A percentile compares a stretch with the other conserved stretches of the same genome.
Evolutionary conservation across 2,113 vertebrate species (phyloP).

Genomic region (Caranx ignobilis): DNA sequence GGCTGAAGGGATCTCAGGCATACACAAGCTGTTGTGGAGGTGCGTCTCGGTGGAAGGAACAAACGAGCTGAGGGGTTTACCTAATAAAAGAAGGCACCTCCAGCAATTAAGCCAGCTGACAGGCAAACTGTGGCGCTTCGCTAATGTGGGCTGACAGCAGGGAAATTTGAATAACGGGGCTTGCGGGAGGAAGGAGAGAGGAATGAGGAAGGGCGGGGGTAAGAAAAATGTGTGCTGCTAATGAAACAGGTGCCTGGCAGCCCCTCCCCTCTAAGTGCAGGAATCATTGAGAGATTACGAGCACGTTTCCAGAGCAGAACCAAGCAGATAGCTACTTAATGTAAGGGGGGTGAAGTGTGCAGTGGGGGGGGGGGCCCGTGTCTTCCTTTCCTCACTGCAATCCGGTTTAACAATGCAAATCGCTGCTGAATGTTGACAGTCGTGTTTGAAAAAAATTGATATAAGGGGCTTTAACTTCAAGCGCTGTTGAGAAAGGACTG

Average conservation of each 20-base stretch:
- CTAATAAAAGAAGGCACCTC: slow-evolving; percentile 85
- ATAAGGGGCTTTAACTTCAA: slow-evolving; percentile 62
- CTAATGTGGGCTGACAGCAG: slow-evolving; percentile 87
- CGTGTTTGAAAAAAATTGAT: slow-evolving; percentile 57
- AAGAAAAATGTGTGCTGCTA: slow-evolving; percentile 80
- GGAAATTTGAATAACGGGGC: slow-evolving; percentile 87
- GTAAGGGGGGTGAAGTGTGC: background rate
- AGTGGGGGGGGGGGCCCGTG: slow-evolving; percentile 25
- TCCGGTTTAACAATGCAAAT: slow-evolving; percentile 71
- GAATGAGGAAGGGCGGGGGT: slow-evolving; percentile 38
- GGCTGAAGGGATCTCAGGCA: slow-evolving; percentile 66
- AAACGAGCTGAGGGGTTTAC: slow-evolving; percentile 79
- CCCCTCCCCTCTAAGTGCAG: slow-evolving; percentile 63
- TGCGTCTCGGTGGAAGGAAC: slow-evolving; percentile 73
- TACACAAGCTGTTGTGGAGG: slow-evolving; percentile 75
- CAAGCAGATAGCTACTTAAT: slow-evolving; percentile 49
- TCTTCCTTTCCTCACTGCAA: slow-evolving; percentile 49
- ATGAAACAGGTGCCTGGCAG: slow-evolving; percentile 85
- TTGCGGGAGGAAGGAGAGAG: slow-evolving; percentile 72
- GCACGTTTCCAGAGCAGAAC: slow-evolving; percentile 58
- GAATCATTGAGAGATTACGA: slow-evolving; percentile 81
- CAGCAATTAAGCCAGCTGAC: slow-evolving; percentile 86
- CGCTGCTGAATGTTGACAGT: slow-evolving; percentile 54
- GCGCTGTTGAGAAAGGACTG: slow-evolving; percentile 24
- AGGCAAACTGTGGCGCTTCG: slow-evolving; percentile 77